Conservation (phyloP, 1,140 invertebrate species). For the Cydia splendana region DNA sequence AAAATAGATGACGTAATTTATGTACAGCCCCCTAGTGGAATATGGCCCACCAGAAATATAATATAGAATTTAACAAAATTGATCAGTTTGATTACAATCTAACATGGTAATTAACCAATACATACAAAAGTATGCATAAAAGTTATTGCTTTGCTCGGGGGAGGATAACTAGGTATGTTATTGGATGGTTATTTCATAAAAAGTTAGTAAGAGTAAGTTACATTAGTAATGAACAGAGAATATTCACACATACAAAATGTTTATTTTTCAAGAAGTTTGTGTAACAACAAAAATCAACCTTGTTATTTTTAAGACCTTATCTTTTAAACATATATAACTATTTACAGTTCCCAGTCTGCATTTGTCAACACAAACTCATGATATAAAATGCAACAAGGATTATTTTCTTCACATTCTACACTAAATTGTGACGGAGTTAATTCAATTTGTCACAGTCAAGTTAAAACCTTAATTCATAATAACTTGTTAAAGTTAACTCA, state of each 20-base stretch:
- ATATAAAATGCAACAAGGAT: conserved; percentile 77
- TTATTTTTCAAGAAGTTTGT: conserved; percentile 79
- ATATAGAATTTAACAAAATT: conserved; percentile 5
- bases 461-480: conserved; percentile 64
- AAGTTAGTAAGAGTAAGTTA: conserved; percentile 35
- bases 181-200: not conserved
- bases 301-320: conserved; percentile 74
- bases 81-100: conserved; percentile 13
- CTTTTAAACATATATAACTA: conserved; percentile 79
- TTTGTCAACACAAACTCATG: conserved; percentile 75
- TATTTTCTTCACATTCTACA: conserved; percentile 70
- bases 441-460: conserved; percentile 73
- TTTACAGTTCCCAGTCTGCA: conserved; percentile 77
- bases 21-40: no score
- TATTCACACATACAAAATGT: conserved; percentile 79
- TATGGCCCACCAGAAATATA: not conserved
- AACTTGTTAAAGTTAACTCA: conserved; percentile 64
- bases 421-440: conserved; percentile 77
- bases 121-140: conserved; percentile 17
- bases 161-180: conserved; percentile 19
- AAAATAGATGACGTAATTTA: no score
- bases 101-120: conserved; percentile 7
- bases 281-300: conserved; percentile 80
- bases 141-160: conserved; percentile 20
- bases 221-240: conserved; percentile 53